Conservation (phyloP, 2,113 vertebrate genomes). For the Ophthalmotilapia sp. region DNA sequence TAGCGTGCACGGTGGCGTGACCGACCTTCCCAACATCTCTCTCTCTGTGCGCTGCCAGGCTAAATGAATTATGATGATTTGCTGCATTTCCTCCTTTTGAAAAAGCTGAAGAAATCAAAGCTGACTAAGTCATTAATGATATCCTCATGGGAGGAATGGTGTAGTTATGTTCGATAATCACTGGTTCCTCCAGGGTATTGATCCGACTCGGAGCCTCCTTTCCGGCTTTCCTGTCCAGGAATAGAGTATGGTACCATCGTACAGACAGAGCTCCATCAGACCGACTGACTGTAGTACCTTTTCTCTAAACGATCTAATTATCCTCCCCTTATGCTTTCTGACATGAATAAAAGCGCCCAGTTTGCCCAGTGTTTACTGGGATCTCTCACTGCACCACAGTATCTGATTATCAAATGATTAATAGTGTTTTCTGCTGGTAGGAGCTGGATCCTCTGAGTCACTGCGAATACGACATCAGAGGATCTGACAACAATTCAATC, state of each 20-base stretch:
- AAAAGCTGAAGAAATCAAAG: conserved; percentile 17
- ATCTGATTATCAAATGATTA: not conserved
- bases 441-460: not conserved
- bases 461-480: not conserved
- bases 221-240: conserved; percentile 33
- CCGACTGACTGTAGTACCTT: not conserved
- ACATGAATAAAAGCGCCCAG: not conserved
- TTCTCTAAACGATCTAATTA: not conserved
- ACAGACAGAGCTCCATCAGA: not conserved
- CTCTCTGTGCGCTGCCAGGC: not conserved
- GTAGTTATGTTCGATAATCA: conserved; percentile 20
- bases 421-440: not conserved
- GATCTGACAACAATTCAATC: not conserved
- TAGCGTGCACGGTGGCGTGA: not conserved
- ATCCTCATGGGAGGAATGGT: conserved; percentile 23
- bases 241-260: conserved; percentile 5
- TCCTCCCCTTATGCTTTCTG: not conserved
- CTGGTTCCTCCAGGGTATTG: conserved; percentile 42
- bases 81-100: not conserved
- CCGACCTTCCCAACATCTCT: not conserved
- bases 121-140: not conserved
- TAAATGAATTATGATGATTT: not conserved
- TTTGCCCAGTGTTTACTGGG: not conserved
- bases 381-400: not conserved
- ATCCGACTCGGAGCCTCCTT: conserved; percentile 16